Percentiles rank a stretch among this genome's conserved stretches.
phyloP scores from a whole-genome alignment of 2,888 invertebrate species.

The Callosobruchus maculatus region DNA sequence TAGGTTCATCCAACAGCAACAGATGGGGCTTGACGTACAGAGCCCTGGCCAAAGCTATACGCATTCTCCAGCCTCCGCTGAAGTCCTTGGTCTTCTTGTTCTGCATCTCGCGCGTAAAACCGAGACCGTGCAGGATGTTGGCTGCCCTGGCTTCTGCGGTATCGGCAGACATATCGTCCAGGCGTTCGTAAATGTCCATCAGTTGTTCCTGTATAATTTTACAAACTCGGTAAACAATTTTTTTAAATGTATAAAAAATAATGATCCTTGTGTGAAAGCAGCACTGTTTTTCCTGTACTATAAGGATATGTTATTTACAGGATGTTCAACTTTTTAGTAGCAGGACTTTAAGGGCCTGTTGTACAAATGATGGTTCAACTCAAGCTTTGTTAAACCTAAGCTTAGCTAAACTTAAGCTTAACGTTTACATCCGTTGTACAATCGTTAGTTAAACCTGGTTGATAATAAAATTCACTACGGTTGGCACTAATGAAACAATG shows the following conservation, averaged over 20 bases:
- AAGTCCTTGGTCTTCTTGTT: conserved; percentile 81
- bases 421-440: no score
- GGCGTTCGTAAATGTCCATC: conserved; percentile 95
- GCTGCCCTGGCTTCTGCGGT: conserved; percentile 94
- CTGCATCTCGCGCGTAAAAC: conserved; percentile 87
- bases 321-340: no score
- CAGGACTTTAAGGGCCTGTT: no score
- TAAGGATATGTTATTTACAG: no score
- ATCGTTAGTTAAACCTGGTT: no score
- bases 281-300: no score
- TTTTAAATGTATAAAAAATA: conserved; percentile 42
- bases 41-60: conserved; percentile 94
- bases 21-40: conserved; percentile 97
- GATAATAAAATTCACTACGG: no score
- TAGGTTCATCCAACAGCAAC: conserved; percentile 94
- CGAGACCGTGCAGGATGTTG: conserved; percentile 92
- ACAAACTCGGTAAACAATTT: conserved; percentile 50
- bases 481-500: no score
- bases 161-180: conserved; percentile 95
- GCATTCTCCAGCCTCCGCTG: conserved; percentile 97
- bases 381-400: no score
- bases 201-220: conserved; percentile 74
- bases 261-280: no score
- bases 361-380: no score
- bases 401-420: no score